Evolutionary conservation across 2,797 vertebrate species (phyloP).

Genomic region (Erethizon dorsatum): DNA sequence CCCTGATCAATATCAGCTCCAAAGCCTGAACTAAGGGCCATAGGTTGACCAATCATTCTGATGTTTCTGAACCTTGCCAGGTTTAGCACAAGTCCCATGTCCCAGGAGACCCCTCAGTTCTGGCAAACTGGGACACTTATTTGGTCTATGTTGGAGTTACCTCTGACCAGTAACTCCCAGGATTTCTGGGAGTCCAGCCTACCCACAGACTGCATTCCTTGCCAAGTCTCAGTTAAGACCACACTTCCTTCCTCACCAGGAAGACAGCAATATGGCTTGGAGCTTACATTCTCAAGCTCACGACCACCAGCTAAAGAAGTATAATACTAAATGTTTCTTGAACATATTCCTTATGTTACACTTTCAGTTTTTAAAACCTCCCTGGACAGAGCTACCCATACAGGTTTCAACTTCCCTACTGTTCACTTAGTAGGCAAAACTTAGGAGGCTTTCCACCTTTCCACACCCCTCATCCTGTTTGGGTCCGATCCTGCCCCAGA

Average conservation of each 20-base stretch:
- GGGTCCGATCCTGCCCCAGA: slow-evolving; percentile 48
- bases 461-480: background rate
- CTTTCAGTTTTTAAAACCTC: slow-evolving; percentile 66
- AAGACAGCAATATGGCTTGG: background rate
- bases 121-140: background rate
- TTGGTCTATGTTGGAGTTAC: background rate
- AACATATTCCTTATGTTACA: slow-evolving; percentile 14
- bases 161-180: background rate
- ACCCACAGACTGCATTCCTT: background rate
- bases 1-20: background rate
- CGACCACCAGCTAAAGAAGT: slow-evolving; percentile 42
- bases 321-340: slow-evolving; percentile 68
- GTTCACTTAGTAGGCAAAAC: slow-evolving; percentile 59
- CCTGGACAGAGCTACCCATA: slow-evolving; percentile 19
- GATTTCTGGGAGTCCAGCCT: background rate
- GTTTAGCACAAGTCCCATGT: slow-evolving; percentile 9
- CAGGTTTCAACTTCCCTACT: slow-evolving; percentile 47
- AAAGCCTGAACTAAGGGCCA: background rate
- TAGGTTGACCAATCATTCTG: background rate
- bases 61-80: background rate
- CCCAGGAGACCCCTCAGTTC: background rate
- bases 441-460: background rate
- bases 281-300: slow-evolving; percentile 24
- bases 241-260: background rate
- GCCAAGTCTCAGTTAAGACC: background rate